Base-by-base conservation (phyloP, 2,888 invertebrate species). In the Tetragnatha montana region DNA sequence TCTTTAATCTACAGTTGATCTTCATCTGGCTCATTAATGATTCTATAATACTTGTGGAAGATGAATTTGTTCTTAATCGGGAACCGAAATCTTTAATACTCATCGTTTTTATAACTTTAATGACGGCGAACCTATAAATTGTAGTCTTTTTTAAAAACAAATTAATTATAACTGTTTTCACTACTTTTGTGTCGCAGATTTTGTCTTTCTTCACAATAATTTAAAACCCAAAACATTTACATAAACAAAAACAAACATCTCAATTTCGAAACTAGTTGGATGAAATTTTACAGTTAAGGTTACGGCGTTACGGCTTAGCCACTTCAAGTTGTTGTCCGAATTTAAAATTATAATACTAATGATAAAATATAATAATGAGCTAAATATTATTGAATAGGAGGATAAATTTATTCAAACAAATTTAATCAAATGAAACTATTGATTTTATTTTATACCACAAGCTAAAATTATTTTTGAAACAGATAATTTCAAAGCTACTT, bases 11-110 rank as follows among this genome's bases (percentile, higher is more conserved):
- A 60, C 51, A 51, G 21, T 85, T 89, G 21, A 89, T 35, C 49
- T 76, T 81, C 14, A 85, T 47, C 76, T 89, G 85, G 51, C 70
- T 85, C 89, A 89, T 89, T 35, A 89, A 51, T 0, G 89, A 76
- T 71, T 68, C 22, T 14, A 89, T 51, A 35, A 80, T 14, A 74
- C 80, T 71, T 73, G 17, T 78, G 17, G 51, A 78, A 51, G 78
- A 78, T 60, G 78, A 21, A 21, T 68, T 51, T 22, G 51, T 12
- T 22, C 2, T 8, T 22, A 22, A 22, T 1, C 6, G 21, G 22
- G 78, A 60, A 35, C 35, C 35, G 4, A 35, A 35, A 35, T 35
- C 35, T 21, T 78, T 78, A 60, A 60, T 60, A 78, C 60, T 60
- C 78, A 78, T 78, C 6, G 60, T 78, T 78, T 14, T 12, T 78